Conservation (phyloP, 2,113 vertebrate species). For the Apodemus sylvaticus region DNA sequence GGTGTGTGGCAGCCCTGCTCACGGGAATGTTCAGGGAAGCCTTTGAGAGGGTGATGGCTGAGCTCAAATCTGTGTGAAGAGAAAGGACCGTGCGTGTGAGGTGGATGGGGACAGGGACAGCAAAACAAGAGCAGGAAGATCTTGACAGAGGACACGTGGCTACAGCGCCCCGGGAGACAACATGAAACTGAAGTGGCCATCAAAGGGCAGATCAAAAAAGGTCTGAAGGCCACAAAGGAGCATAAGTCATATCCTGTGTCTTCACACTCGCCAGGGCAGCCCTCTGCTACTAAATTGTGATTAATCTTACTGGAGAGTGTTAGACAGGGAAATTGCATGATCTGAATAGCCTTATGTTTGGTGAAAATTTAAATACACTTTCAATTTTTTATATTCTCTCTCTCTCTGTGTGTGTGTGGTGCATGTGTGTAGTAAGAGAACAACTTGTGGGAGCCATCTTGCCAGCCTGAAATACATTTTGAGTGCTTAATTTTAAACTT, state of each 20-base stretch:
- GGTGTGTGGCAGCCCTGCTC: neutral
- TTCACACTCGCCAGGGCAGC: neutral
- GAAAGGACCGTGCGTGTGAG: neutral
- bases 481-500: neutral
- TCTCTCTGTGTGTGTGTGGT: neutral
- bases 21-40: neutral
- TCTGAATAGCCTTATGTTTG: neutral
- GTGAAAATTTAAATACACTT: neutral
- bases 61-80: neutral
- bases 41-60: neutral
- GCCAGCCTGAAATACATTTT: neutral
- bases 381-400: neutral
- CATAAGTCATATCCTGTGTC: neutral
- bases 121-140: neutral
- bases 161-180: accelerated
- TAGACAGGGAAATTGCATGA: neutral
- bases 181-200: neutral
- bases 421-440: neutral
- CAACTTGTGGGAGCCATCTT: neutral
- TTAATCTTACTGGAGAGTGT: neutral
- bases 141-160: neutral
- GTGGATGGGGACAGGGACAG: too few relatives aligned
- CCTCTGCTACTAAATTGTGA: neutral
- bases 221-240: neutral
- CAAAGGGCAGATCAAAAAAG: too few relatives aligned